These are phyloP conservation scores for Cydia splendana DNA, from an alignment of 1,140 invertebrate genomes.

Conservation along the genomic window DNA sequence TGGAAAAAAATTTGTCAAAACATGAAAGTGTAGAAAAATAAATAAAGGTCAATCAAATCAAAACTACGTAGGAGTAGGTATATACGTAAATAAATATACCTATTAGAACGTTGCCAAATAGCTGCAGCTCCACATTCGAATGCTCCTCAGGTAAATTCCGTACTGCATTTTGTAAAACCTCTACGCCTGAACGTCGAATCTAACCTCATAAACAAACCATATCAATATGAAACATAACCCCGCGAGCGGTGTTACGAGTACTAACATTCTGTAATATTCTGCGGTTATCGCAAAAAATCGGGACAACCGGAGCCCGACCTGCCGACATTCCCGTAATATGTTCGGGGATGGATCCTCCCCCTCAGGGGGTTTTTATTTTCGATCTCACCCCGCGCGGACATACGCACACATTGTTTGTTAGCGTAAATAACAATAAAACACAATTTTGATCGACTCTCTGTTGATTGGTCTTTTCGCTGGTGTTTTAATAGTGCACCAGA, in stretches of 20 bases:
- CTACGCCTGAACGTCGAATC: neutral
- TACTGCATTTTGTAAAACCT: too few relatives aligned
- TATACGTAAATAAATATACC: too few relatives aligned
- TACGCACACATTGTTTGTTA: constrained; percentile 50
- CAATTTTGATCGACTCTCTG: constrained; percentile 24
- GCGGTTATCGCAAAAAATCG: constrained; percentile 61
- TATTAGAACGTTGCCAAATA: too few relatives aligned
- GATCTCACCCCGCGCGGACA: constrained; percentile 61
- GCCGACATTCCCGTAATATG: constrained; percentile 69
- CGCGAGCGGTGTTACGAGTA: neutral
- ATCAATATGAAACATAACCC: constrained; percentile 23
- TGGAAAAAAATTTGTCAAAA: too few relatives aligned
- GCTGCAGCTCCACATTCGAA: too few relatives aligned
- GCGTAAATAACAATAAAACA: constrained; percentile 31
- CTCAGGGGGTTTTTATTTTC: constrained; percentile 71
- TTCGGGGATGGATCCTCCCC: constrained; percentile 64
- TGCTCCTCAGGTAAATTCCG: too few relatives aligned
- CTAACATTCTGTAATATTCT: constrained; percentile 27
- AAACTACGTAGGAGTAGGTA: too few relatives aligned
- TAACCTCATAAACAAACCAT: constrained; percentile 21
- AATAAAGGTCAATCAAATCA: too few relatives aligned
- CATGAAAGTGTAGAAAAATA: too few relatives aligned
- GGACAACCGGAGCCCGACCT: constrained; percentile 50
- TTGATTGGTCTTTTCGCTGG: constrained; percentile 5
- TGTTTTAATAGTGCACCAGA: neutral